Evolutionary conservation across 2,888 invertebrate species (phyloP), one percentile per base, ranked within the genome.

Genomic region (Epirrhoe alternata): DNA sequence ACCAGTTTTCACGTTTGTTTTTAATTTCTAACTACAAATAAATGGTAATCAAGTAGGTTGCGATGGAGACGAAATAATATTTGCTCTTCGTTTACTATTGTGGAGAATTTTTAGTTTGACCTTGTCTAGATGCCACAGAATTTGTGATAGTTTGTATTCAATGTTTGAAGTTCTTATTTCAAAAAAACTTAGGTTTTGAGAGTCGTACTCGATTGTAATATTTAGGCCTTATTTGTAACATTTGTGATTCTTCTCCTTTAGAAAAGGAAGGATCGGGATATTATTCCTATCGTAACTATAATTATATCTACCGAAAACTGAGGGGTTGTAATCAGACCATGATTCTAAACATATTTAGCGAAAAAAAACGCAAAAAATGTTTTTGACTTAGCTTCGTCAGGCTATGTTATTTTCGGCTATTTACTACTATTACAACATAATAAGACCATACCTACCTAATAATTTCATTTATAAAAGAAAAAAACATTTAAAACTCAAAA

Each of bases 21-120:
- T 87, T 86, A 86, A 86, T 88, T 88, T 87, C 88, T 88, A 87
- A 79, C 80, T 75, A 86, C 87, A 87, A 84, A 86, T 84, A 80
- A 79, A 81, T 78, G 79, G 73, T 75, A 77, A 82, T 77, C 77
- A 73, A 77, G 80, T 80, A 71, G 75, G 74, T 73, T 76, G 73
- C 72, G 76, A 77, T 80, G 82, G 49, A 53, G 53, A 61, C 60
- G 57, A 75, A 78, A 38, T 54, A 61, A 54, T 61, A 54, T 61
- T 61, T 61, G 61, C 31, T 55, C 4, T 49, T 31, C 30, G 60
- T 33, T 53, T 53, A 54, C 16, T 42, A 17, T 24, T 17, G 42
- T 58, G 53, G 17, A 62, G 58, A 17, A 55, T 51, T 62, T 52
- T 2, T 2, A 2, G 24, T 24, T 30, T 45, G 42, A 17, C 42